These are phyloP conservation scores for Argyrosomus regius DNA, from an alignment of 2,797 vertebrate species.

Conservation along the genomic window DNA sequence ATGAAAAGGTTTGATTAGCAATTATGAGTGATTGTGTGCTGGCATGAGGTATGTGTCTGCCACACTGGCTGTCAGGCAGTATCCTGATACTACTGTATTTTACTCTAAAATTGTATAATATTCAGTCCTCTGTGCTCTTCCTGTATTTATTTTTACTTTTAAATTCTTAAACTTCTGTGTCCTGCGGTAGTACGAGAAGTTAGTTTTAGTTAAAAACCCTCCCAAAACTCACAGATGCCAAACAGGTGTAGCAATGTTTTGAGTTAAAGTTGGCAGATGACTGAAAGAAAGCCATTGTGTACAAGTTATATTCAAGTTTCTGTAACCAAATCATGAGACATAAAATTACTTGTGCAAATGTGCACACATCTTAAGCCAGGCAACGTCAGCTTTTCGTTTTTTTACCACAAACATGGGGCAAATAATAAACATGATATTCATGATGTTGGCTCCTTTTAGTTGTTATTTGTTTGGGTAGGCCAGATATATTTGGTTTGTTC, in stretches of 20 bases:
- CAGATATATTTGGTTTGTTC: background rate
- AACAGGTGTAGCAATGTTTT: slow-evolving; percentile 9
- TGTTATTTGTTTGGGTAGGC: background rate
- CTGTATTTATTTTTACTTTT: background rate
- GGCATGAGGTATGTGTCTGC: slow-evolving; percentile 2
- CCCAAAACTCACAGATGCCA: background rate
- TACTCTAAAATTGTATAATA: background rate
- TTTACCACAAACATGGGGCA: background rate
- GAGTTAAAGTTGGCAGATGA: slow-evolving; percentile 10
- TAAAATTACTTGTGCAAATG: background rate
- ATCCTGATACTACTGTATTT: background rate
- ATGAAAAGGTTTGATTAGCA: slow-evolving; percentile 36
- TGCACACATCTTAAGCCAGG: background rate
- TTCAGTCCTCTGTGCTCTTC: background rate
- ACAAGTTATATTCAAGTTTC: background rate
- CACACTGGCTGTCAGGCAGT: background rate
- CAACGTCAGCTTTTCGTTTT: background rate
- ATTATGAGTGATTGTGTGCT: slow-evolving; percentile 9
- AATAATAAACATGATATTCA: background rate
- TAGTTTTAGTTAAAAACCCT: background rate
- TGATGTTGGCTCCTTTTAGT: background rate
- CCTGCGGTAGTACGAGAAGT: background rate
- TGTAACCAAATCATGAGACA: background rate
- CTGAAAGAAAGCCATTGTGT: background rate
- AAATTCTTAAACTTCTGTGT: slow-evolving; percentile 10